Base-by-base conservation (phyloP, 2,888 invertebrate species). In the Xestia c-nigrum region DNA sequence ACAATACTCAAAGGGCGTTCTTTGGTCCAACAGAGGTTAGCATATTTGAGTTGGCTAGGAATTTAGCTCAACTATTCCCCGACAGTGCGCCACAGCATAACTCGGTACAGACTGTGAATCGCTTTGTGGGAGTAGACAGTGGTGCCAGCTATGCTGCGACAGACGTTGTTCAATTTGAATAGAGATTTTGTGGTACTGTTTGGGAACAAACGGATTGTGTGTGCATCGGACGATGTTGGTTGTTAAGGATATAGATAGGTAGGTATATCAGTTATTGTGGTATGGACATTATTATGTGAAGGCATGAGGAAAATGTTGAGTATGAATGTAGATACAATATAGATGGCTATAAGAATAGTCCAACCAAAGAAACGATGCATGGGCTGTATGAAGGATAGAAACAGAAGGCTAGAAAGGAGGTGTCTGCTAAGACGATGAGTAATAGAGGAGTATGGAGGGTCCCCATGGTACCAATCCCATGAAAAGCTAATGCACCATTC, bases 31-130 rank as follows among this genome's bases (percentile, higher is more conserved):
- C 47, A 74, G 43, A 63, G n/a, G 21, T 38, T 21, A 40, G 38
- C 72, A 80, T 72, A 57, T 57, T 67, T 67, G 31, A 24, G 47
- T 40, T 21, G 10, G 43, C 24, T 16, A 7, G 57, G 75, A 68
- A 74, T 59, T 50, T 40, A 74, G 31, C n/a, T 40, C 24, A n/a
- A 47, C 24, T 68, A 63, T 68, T 55, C 24, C 38, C 14, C 16
- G 40, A 59, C n/a, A 66, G 40, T n/a, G 50, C 55, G n/a, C 47
- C 9, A 69, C 31, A 43, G 31, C 19, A 31, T 55, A n/a, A 67
- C n/a, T 10, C 52, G 16, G 24, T 12, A 38, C 3, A 7, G 12
- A 40, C 16, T 24, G 61, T 52, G 24, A 24, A 21, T 50, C 19
- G 1, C 24, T 21, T 52, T 46, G 65, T 52, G 5, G 59, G 46